These are phyloP conservation scores for Thalassarche chlororhynchos DNA, from an alignment of 2,113 vertebrate genomes.

Conservation along the genomic window DNA sequence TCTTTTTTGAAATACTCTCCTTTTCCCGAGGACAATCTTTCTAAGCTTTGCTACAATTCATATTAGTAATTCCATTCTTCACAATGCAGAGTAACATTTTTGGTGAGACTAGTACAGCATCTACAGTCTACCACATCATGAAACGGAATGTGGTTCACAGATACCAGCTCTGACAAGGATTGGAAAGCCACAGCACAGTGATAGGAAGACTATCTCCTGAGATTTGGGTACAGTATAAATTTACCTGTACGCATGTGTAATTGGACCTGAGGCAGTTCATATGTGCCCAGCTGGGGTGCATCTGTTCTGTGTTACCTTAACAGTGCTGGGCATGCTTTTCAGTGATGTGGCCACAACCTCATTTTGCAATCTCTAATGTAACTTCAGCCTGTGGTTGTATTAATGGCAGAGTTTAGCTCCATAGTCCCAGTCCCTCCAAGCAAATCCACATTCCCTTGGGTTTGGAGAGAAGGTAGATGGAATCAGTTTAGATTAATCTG, in stretches of 20 bases:
- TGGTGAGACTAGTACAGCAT: background rate
- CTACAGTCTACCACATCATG: background rate
- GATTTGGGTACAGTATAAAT: background rate
- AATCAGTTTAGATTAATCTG: background rate
- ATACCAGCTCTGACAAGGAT: background rate
- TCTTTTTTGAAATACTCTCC: background rate
- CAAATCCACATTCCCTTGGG: background rate
- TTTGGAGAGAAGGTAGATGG: background rate
- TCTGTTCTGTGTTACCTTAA: background rate
- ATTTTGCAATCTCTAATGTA: background rate
- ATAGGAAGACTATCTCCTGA: background rate
- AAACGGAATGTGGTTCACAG: background rate
- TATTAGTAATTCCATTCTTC: background rate
- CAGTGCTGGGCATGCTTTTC: background rate
- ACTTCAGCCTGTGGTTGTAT: background rate
- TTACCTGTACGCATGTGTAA: background rate
- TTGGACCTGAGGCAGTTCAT: background rate
- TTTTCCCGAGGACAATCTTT: background rate
- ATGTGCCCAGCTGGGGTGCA: background rate
- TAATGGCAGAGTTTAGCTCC: background rate
- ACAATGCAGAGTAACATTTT: background rate
- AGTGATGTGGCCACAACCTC: background rate
- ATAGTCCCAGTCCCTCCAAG: background rate
- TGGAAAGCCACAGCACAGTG: background rate
- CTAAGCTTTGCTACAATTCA: background rate